Evolutionary conservation across 1,140 invertebrate genomes (phyloP).

Genomic region (Drosophila orosa): DNA sequence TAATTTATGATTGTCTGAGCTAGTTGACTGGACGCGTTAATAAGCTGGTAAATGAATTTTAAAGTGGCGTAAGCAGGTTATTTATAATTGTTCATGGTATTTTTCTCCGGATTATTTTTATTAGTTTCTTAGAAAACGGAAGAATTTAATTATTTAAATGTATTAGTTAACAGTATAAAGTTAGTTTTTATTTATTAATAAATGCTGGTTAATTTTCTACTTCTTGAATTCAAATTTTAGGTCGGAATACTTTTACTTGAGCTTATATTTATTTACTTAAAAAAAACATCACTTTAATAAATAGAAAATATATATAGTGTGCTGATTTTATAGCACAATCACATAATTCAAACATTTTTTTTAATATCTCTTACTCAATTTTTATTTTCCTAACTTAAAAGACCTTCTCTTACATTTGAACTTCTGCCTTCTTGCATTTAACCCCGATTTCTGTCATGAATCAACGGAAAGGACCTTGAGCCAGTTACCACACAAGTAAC

Average conservation of each 20-base stretch:
- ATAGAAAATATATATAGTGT: no score
- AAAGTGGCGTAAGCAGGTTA: slow-evolving; percentile 4
- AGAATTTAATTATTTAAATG: not conserved
- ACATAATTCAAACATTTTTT: no score
- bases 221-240: no score
- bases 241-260: no score
- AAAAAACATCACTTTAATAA: no score
- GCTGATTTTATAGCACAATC: no score
- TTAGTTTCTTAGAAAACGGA: not conserved
- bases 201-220: no score
- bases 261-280: no score
- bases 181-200: not conserved
- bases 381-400: not conserved
- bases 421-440: not conserved
- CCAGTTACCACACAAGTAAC: slow-evolving; percentile 9
- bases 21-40: slow-evolving; percentile 25
- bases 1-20: slow-evolving; percentile 38
- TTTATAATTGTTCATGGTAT: not conserved
- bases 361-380: not conserved
- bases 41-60: slow-evolving; percentile 18
- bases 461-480: slow-evolving; percentile 26
- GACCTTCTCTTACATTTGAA: not conserved
- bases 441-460: not conserved
- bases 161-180: not conserved
- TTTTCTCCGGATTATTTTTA: not conserved